Conservation (phyloP, 2,797 vertebrate species). For the Phyllotis vaccarum region DNA sequence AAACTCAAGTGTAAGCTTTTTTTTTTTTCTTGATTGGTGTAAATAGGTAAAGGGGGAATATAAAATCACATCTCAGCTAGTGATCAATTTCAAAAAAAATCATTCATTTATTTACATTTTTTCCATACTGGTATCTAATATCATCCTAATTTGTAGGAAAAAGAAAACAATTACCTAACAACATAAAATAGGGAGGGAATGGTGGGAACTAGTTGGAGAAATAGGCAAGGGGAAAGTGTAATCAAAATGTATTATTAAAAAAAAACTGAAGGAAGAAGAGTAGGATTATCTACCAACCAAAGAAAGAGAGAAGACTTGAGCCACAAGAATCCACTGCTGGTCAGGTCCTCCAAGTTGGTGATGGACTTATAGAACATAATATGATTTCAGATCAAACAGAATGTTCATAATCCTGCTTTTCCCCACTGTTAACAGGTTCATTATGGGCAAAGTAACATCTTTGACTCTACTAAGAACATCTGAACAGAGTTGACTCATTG, state of each 20-base stretch:
- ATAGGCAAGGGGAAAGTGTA: background rate
- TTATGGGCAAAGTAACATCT: slow-evolving; percentile 15
- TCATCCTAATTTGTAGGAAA: background rate
- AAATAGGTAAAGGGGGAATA: background rate
- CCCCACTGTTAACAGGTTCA: background rate
- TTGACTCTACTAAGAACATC: slow-evolving; percentile 32
- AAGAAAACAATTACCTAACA: background rate
- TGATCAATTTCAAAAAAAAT: slow-evolving; percentile 13
- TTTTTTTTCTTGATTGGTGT: background rate
- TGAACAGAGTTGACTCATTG: background rate
- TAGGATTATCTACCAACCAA: background rate
- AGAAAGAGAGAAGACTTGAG: background rate
- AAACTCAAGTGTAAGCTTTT: background rate
- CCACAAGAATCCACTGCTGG: background rate
- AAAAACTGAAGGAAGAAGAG: background rate
- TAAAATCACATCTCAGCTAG: background rate
- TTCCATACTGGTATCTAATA: background rate
- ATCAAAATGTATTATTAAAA: background rate
- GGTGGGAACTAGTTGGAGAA: background rate
- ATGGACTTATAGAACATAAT: background rate
- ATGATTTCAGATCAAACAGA: background rate
- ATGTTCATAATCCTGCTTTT: background rate
- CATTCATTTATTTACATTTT: background rate
- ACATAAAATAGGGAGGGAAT: background rate
- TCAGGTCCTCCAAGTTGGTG: background rate